phyloP scores from a whole-genome alignment of 2,113 vertebrate species.

The Hiodon tergisus region DNA sequence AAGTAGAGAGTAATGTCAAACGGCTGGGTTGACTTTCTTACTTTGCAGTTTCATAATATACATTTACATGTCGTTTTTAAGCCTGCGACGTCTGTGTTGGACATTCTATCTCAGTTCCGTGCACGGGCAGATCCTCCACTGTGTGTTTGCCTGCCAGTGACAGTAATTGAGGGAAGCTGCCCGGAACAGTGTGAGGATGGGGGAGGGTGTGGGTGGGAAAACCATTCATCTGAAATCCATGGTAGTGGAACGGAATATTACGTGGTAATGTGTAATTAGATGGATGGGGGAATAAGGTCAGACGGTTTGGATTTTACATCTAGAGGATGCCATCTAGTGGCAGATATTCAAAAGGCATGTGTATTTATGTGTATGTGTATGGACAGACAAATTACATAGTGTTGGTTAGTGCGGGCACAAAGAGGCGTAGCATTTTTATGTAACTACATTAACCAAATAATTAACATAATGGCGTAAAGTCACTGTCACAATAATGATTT shows the following conservation, averaged over 20 bases:
- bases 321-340: slow-evolving; percentile 20
- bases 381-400: not conserved
- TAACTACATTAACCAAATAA: no score
- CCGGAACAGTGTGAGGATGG: slow-evolving; percentile 55
- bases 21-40: no score
- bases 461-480: no score
- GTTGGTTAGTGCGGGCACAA: no score
- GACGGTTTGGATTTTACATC: not conserved
- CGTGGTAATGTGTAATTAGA: slow-evolving; percentile 14
- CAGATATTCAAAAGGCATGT: slow-evolving; percentile 55
- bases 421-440: no score
- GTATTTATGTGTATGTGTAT: not conserved
- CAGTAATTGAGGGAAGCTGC: slow-evolving; percentile 68
- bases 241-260: slow-evolving; percentile 56
- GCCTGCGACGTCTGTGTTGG: no score
- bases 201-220: slow-evolving; percentile 39
- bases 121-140: slow-evolving; percentile 32
- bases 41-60: no score
- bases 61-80: no score
- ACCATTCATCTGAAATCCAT: slow-evolving; percentile 64
- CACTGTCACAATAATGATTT: no score
- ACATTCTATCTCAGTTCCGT: slow-evolving; percentile 10
- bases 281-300: slow-evolving; percentile 11
- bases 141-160: slow-evolving; percentile 55
- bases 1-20: no score